A percentile compares a stretch with the other conserved stretches of the same genome.
Conservation (phyloP, 1,140 invertebrate species). For the Mercenaria mercenaria region DNA sequence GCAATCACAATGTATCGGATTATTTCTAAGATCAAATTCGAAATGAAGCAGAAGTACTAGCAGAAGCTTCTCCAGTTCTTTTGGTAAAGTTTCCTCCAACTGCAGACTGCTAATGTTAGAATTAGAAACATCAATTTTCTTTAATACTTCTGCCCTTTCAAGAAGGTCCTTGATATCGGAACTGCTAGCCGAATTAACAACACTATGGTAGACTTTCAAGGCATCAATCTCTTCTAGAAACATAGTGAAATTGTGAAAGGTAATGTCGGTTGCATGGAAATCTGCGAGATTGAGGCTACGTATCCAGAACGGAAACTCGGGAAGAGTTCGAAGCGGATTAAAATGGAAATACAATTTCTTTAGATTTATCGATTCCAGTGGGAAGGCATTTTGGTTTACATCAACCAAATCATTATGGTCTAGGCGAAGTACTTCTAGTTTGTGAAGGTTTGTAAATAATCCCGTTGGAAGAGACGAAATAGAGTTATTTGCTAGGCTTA, state of each 20-base stretch:
- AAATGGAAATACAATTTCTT: slow-evolving; percentile 61
- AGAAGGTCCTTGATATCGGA: slow-evolving; percentile 49
- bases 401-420: slow-evolving; percentile 65
- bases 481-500: slow-evolving; percentile 68
- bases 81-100: slow-evolving; percentile 23
- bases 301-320: slow-evolving; percentile 71
- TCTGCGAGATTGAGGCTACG: slow-evolving; percentile 64
- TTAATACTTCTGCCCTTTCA: slow-evolving; percentile 8
- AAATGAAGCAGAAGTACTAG: slow-evolving; percentile 68
- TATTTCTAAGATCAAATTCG: slow-evolving; percentile 66
- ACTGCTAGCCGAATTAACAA: slow-evolving; percentile 63
- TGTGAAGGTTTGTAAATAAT: slow-evolving; percentile 64
- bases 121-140: slow-evolving; percentile 66
- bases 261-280: slow-evolving; percentile 68
- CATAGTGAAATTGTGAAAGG: slow-evolving; percentile 66
- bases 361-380: slow-evolving; percentile 49
- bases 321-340: slow-evolving; percentile 72
- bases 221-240: slow-evolving; percentile 43
- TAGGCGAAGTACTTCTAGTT: slow-evolving; percentile 63
- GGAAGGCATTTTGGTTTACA: slow-evolving; percentile 61
- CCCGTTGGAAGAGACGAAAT: slow-evolving; percentile 49
- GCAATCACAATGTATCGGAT: slow-evolving; percentile 74
- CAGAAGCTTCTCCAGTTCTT: slow-evolving; percentile 16
- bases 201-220: slow-evolving; percentile 44
- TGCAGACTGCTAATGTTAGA: slow-evolving; percentile 63